phyloP scores from a whole-genome alignment of 2,888 invertebrate species.

The Hirtodrosophila histrioides region DNA sequence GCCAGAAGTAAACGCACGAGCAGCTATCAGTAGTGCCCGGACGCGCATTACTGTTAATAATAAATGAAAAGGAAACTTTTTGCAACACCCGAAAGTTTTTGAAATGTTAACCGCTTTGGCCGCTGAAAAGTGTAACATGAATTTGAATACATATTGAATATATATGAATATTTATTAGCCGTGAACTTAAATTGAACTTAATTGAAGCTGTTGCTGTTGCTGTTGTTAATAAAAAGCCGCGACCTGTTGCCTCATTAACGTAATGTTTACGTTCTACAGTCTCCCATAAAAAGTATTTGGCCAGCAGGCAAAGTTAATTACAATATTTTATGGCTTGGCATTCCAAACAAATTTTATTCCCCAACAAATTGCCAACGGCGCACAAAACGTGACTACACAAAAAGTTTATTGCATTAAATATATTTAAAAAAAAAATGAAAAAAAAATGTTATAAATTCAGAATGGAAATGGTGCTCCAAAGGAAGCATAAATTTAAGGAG shows the following conservation, averaged over 20 bases:
- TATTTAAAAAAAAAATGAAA: conserved; percentile 19
- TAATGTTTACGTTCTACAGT: conserved; percentile 6
- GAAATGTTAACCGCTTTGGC: conserved; percentile 18
- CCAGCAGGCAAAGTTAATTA: conserved; percentile 62
- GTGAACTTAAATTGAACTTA: conserved; percentile 33
- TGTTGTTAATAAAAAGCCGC: conserved; percentile 26
- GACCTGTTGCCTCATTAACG: conserved; percentile 75
- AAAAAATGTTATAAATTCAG: conserved; percentile 2
- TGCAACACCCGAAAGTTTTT: conserved; percentile 30
- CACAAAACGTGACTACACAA: conserved; percentile 40
- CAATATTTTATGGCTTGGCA: conserved; percentile 61
- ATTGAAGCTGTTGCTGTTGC: conserved; percentile 32
- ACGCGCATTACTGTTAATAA: conserved; percentile 53
- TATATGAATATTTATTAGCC: conserved; percentile 74
- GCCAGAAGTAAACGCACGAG: conserved; percentile 23
- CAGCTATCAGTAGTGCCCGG: conserved; percentile 10
- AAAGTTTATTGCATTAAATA: conserved; percentile 19
- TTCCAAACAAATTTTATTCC: conserved; percentile 47
- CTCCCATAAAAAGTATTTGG: conserved; percentile 35
- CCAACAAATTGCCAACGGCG: conserved; percentile 48
- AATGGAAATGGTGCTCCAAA: too few species aligned
- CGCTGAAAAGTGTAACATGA: too few species aligned
- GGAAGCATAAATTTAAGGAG: too few species aligned
- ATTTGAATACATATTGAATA: conserved; percentile 10
- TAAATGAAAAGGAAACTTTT: conserved; percentile 56